Evolutionary conservation across 2,113 vertebrate species (phyloP).

Genomic region (Triplophysa dalaica): DNA sequence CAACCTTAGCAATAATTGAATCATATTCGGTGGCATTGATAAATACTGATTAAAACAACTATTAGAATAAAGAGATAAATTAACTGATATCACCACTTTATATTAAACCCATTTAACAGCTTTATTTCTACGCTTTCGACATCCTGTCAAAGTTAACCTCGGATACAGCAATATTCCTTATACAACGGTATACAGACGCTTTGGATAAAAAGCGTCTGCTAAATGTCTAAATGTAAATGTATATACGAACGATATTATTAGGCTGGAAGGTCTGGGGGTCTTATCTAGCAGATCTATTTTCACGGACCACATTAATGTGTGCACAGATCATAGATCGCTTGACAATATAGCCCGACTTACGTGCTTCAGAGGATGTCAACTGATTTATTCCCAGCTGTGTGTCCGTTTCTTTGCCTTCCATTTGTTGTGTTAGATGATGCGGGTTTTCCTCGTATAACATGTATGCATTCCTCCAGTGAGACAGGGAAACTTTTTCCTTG

Average conservation of each 20-base stretch:
- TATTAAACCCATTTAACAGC: too few species aligned
- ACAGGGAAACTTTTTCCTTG: constrained; percentile 56
- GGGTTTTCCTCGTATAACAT: constrained; percentile 56
- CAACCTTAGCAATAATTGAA: background rate
- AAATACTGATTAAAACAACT: background rate
- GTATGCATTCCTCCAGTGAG: constrained; percentile 70
- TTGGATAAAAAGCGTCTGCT: too few species aligned
- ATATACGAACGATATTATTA: background rate
- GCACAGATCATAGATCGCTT: background rate
- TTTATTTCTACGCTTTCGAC: too few species aligned
- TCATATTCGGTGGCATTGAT: background rate
- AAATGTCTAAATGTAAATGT: too few species aligned
- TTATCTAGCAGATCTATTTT: background rate
- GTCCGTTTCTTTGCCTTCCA: constrained; percentile 58
- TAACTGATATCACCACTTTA: too few species aligned
- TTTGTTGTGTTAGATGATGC: constrained; percentile 66
- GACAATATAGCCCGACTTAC: constrained; percentile 65
- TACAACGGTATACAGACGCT: background rate
- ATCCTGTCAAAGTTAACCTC: background rate
- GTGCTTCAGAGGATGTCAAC: constrained; percentile 50
- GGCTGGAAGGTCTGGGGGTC: background rate
- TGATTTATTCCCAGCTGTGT: constrained; percentile 63
- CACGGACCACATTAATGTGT: background rate
- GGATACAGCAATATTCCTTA: background rate
- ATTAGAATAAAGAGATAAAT: background rate